Evolutionary conservation across 2,797 vertebrate genomes (phyloP).

Genomic region (Echeneis naucrates): DNA sequence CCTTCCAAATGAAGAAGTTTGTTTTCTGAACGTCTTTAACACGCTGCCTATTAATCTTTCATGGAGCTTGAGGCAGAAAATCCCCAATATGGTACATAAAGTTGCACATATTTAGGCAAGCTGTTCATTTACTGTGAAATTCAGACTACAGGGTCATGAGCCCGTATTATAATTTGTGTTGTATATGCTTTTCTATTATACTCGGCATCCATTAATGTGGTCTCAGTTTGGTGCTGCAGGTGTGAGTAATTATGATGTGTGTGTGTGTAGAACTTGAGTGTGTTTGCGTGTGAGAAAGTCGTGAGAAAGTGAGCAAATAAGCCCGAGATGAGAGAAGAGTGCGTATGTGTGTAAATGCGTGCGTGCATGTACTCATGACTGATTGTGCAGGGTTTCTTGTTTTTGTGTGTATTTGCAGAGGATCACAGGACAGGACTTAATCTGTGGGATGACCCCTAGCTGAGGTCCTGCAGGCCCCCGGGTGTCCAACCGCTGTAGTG

Average conservation of each 20-base stretch:
- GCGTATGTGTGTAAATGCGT: conserved; percentile 21
- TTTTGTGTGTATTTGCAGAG: conserved; percentile 22
- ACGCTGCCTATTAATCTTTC: conserved; percentile 68
- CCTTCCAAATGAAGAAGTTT: conserved; percentile 66
- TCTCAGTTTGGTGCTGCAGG: conserved; percentile 43
- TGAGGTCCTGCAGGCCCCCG: conserved; percentile 33
- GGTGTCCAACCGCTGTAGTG: conserved; percentile 22
- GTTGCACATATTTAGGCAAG: conserved; percentile 46
- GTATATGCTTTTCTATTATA: conserved; percentile 38
- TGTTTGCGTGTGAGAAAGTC: conserved; percentile 24
- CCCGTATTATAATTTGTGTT: conserved; percentile 54
- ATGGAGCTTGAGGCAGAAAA: conserved; percentile 53
- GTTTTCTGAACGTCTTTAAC: conserved; percentile 71
- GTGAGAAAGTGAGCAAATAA: conserved; percentile 15
- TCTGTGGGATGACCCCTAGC: conserved; percentile 33
- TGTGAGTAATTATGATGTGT: conserved; percentile 67
- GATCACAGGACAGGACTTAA: conserved; percentile 36
- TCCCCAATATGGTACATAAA: conserved; percentile 47
- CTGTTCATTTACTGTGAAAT: conserved; percentile 72
- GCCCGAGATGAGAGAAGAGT: conserved; percentile 11
- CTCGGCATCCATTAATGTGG: conserved; percentile 37
- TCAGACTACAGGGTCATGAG: conserved; percentile 41
- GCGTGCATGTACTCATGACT: conserved; percentile 37
- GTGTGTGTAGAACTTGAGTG: conserved; percentile 12
- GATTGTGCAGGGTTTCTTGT: conserved; percentile 31